Conservation (phyloP, 1,140 invertebrate genomes). For the Rhagoletis zephyria region DNA sequence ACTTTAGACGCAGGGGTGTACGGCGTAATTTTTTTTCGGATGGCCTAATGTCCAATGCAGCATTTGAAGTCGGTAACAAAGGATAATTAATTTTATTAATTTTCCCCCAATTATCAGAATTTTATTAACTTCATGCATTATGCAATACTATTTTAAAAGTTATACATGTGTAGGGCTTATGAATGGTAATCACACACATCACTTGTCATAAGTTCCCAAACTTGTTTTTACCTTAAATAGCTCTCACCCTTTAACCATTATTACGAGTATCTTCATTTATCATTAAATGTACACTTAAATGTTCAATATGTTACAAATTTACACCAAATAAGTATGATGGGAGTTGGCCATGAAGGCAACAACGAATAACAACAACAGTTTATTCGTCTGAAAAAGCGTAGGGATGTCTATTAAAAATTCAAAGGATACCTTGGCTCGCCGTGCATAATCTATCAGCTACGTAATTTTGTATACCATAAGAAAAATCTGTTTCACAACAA, state of each 20-base stretch:
- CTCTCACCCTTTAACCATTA: not conserved
- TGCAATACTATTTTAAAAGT: not conserved
- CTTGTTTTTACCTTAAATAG: not conserved
- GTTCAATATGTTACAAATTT: constrained; percentile 54
- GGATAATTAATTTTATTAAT: too few species aligned
- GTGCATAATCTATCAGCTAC: constrained; percentile 71
- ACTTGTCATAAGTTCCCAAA: not conserved
- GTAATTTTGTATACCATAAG: constrained; percentile 18
- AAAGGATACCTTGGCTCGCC: constrained; percentile 61
- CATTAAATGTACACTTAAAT: constrained; percentile 44
- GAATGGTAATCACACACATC: not conserved
- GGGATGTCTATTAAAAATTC: constrained; percentile 67
- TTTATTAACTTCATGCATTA: too few species aligned
- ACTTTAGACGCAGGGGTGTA: too few species aligned
- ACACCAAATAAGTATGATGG: not conserved
- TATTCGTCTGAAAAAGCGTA: not conserved
- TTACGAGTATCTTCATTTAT: not conserved
- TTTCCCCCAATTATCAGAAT: too few species aligned
- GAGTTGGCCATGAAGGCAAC: not conserved
- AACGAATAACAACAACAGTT: constrained; percentile 25
- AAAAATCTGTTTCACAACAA: constrained; percentile 9
- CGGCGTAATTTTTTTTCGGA: too few species aligned
- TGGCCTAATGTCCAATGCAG: too few species aligned
- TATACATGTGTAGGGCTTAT: not conserved
- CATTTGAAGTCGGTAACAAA: too few species aligned